Evolutionary conservation across 2,888 invertebrate species (phyloP).

Genomic region (Cosmia pyralina): DNA sequence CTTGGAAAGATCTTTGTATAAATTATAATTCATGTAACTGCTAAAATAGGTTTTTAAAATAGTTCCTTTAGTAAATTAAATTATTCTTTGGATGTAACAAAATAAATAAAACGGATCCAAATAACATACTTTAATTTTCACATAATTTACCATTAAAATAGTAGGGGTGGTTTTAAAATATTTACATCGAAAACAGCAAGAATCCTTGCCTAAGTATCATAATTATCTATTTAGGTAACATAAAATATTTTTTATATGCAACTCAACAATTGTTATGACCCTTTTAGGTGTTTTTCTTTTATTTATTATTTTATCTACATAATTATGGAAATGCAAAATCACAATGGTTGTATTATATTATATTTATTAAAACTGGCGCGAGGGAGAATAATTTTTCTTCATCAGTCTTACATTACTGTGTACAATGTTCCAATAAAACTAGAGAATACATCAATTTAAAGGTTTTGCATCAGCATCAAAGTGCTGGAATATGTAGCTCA

Average conservation of each 20-base stretch:
- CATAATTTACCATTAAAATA: constrained; percentile 4
- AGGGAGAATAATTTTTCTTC: constrained; percentile 14
- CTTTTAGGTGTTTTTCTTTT: background rate
- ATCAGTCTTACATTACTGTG: constrained; percentile 37
- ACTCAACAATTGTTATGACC: background rate
- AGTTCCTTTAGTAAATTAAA: background rate
- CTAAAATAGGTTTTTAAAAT: background rate
- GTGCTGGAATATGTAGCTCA: background rate
- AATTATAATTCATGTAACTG: background rate
- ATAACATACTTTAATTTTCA: constrained; percentile 39
- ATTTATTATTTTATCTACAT: constrained; percentile 2
- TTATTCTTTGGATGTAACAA: background rate
- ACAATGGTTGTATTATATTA: constrained; percentile 16
- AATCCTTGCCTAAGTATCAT: background rate
- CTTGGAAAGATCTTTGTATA: background rate
- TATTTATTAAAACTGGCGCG: background rate
- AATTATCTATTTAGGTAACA: constrained; percentile 18
- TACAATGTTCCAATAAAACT: constrained; percentile 22
- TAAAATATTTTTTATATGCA: constrained; percentile 13
- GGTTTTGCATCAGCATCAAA: background rate
- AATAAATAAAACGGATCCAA: constrained; percentile 44
- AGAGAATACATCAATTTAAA: constrained; percentile 1
- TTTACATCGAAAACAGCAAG: constrained; percentile 27
- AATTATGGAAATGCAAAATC: constrained; percentile 24
- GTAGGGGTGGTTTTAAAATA: constrained; percentile 10